A percentile compares a stretch with the other conserved stretches of the same genome.
phyloP scores from a whole-genome alignment of 2,888 invertebrate species.

The Adela reaumurella region DNA sequence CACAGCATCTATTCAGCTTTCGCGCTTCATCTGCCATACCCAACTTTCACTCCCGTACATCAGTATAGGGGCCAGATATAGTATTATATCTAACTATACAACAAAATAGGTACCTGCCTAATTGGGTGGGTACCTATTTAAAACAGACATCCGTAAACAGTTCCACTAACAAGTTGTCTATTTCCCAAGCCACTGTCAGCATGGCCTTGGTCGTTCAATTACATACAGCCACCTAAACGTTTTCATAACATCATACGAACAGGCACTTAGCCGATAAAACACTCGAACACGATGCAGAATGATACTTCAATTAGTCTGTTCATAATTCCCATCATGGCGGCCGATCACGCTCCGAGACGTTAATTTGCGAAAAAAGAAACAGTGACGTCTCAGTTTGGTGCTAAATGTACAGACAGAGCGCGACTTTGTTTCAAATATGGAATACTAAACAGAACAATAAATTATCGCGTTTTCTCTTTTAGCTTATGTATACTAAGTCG shows the following conservation, averaged over 20 bases:
- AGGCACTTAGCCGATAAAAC: neutral
- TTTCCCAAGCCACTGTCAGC: constrained; percentile 3
- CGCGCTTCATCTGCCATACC: too few species aligned
- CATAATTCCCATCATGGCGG: constrained; percentile 29
- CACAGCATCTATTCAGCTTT: too few species aligned
- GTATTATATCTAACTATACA: too few species aligned
- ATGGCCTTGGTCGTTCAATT: neutral
- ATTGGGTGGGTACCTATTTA: too few species aligned
- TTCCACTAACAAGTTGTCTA: too few species aligned
- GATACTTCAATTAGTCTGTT: constrained; percentile 39
- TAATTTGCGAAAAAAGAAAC: neutral
- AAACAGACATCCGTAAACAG: too few species aligned
- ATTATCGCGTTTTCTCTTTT: neutral
- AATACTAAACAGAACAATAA: neutral
- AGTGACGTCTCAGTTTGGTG: neutral
- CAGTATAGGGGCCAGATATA: too few species aligned
- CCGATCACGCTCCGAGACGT: neutral
- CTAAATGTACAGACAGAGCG: neutral
- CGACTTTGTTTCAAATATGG: neutral
- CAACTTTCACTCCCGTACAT: too few species aligned
- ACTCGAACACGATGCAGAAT: constrained; percentile 17
- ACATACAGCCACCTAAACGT: neutral
- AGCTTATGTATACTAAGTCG: neutral
- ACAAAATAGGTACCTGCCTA: too few species aligned
- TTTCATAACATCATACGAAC: neutral